A percentile compares a stretch with the other conserved stretches of the same genome.
Evolutionary conservation across 1,140 invertebrate genomes (phyloP).

Genomic region (Diorhabda sublineata): DNA sequence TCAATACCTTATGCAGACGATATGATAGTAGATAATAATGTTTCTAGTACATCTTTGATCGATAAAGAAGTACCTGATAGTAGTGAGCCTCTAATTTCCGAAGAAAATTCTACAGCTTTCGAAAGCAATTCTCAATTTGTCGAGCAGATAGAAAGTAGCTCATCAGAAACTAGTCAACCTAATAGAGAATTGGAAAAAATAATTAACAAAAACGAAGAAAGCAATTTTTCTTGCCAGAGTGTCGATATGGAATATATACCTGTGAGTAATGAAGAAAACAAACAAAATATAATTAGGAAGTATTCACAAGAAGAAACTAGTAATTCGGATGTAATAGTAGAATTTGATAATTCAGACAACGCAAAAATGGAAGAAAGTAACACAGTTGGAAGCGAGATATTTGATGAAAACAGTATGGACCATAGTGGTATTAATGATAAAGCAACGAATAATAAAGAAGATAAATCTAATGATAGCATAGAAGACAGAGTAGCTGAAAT

Average conservation of each 20-base stretch:
- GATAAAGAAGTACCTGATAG: too few relatives aligned
- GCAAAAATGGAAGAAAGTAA: not conserved
- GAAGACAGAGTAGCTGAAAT: constrained; percentile 5
- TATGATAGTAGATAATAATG: not conserved
- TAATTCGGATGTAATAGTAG: not conserved
- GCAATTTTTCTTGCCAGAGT: not conserved
- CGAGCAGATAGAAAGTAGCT: too few relatives aligned
- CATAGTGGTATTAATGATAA: not conserved
- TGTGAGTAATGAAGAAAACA: not conserved
- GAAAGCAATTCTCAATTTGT: not conserved
- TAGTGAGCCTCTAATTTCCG: not conserved
- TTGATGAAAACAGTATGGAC: not conserved
- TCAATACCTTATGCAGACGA: not conserved
- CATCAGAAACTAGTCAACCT: not conserved
- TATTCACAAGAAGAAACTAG: not conserved
- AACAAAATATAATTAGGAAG: too few relatives aligned
- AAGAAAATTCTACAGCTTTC: not conserved
- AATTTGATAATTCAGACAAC: not conserved
- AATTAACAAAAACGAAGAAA: not conserved
- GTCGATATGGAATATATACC: not conserved
- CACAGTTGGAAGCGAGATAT: not conserved
- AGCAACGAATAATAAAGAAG: not conserved
- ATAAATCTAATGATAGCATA: not conserved
- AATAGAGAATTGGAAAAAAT: not conserved
- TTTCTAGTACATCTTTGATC: too few relatives aligned